Conservation (phyloP, 2,113 vertebrate species). For the Pteruthius melanotis region DNA sequence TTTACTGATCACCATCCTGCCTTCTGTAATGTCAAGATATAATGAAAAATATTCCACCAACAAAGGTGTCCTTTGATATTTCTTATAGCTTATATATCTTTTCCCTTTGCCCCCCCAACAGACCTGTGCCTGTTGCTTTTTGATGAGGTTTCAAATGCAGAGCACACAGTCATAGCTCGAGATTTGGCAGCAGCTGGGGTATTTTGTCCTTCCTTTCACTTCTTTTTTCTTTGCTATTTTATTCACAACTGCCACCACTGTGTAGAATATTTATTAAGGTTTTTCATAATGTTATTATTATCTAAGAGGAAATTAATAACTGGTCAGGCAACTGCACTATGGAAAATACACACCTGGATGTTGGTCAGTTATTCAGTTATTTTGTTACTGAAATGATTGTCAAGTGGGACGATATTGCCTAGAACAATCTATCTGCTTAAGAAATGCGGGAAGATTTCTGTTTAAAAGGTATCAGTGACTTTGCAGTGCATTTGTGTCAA, state of each 20-base stretch:
- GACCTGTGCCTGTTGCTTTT: neutral
- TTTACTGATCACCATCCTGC: conserved; percentile 47
- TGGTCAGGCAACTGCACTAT: neutral
- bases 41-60: conserved; percentile 40
- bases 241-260: neutral
- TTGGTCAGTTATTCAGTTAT: neutral
- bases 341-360: neutral
- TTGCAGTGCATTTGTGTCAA: neutral
- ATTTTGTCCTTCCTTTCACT: neutral
- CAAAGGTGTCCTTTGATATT: conserved; percentile 31
- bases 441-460: neutral
- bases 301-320: neutral
- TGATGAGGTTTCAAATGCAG: neutral
- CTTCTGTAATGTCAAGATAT: conserved; percentile 35
- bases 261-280: neutral
- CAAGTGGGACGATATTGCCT: neutral
- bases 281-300: neutral
- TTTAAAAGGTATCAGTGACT: neutral
- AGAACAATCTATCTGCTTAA: neutral
- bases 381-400: neutral
- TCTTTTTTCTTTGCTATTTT: neutral
- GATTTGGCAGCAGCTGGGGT: neutral
- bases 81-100: neutral
- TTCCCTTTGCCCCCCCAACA: rapidly evolving
- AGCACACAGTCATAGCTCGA: neutral